Evolutionary conservation across 1,140 invertebrate genomes (phyloP), one percentile per base, ranked within the genome.

Genomic region (Sarcophaga peregrina): DNA sequence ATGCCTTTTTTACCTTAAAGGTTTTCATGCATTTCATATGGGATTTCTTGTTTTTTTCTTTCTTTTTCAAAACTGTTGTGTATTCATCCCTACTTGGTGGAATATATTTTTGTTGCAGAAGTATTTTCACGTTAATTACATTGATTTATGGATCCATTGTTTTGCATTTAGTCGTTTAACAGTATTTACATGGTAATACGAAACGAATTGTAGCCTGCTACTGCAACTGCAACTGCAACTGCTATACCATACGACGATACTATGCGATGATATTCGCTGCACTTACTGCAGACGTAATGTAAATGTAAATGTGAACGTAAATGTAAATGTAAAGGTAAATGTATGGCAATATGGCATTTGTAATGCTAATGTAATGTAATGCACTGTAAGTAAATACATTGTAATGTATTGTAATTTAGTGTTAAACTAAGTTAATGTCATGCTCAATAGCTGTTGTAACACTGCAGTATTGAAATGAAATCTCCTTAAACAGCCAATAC

Each of bases 111-210:
- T 68, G 20, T n/a, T 17, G 62, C 17, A 25, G 20, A 20, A 68
- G 62, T 25, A 68, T 68, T 68, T 68, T 68, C 62, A 68, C 62
- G 62, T 68, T 68, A 68, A 68, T 68, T 68, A 68, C 62, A 68
- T 68, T 68, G 62, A 68, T 68, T 68, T 68, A 68, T 68, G 62
- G n/a, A 68, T 68, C 62, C 62, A 68, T 68, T 68, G 62, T 68
- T 68, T 68, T 68, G 62, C 20, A 68, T 17, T 68, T 68, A 68
- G 62, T 68, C 25, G 25, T 37, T 37, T 37, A 37, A 4, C 1
- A 37, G 10, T 68, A n/a, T 68, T 68, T 68, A 68, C 62, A 68
- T 68, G 62, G 62, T 68, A 20, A 68, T 68, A 68, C 62, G 17
- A 68, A 68, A 17, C 62, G 17, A 20, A 58, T 58, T 58, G 54